Evolutionary conservation across 2,113 vertebrate genomes (phyloP).

Genomic region (Amazona vittata): DNA sequence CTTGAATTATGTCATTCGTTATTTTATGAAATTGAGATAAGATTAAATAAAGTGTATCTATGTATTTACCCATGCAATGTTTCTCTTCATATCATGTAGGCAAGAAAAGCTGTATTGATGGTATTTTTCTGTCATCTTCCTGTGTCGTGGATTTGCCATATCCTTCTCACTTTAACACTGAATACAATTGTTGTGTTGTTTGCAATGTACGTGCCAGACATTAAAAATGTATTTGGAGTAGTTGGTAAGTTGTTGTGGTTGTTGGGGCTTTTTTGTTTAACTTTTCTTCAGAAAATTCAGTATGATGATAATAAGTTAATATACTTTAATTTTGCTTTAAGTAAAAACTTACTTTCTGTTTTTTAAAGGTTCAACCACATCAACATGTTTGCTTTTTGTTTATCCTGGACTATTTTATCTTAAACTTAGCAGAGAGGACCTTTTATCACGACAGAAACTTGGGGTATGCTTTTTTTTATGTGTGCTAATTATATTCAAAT

Average conservation of each 20-base stretch:
- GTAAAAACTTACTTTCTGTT: not conserved
- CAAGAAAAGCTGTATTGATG: conserved; percentile 87
- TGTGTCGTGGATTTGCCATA: conserved; percentile 85
- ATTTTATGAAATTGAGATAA: not conserved
- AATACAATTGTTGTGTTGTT: conserved; percentile 84
- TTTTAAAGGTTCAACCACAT: conserved; percentile 85
- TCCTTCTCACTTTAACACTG: conserved; percentile 80
- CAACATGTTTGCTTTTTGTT: conserved; percentile 86
- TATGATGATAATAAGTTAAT: not conserved
- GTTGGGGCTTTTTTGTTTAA: not conserved
- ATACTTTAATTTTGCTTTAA: not conserved
- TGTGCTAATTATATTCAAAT: conserved; percentile 20
- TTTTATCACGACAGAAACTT: conserved; percentile 81
- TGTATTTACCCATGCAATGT: not conserved
- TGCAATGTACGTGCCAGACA: conserved; percentile 91
- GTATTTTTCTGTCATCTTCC: conserved; percentile 78
- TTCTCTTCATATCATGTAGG: conserved; percentile 70
- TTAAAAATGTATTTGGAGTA: conserved; percentile 90
- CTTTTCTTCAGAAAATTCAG: not conserved
- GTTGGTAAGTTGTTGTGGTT: conserved; percentile 82
- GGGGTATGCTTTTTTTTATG: conserved; percentile 77
- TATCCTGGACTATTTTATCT: conserved; percentile 94
- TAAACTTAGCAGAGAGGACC: conserved; percentile 83
- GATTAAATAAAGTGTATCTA: not conserved
- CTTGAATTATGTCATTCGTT: not conserved